These are phyloP conservation scores for Mimas tiliae DNA, from an alignment of 2,888 invertebrate species.

Conservation along the genomic window DNA sequence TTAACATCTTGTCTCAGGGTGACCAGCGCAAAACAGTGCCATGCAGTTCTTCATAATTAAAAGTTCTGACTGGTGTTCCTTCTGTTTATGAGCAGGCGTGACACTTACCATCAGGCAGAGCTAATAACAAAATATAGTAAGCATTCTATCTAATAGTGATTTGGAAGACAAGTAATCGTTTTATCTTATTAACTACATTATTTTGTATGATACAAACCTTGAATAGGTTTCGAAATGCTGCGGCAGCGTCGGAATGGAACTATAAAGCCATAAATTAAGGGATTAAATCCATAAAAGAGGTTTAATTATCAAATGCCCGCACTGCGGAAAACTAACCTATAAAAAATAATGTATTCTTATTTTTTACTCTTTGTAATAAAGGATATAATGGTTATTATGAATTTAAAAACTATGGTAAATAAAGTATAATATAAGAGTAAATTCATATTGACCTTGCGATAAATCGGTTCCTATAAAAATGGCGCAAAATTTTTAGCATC, in stretches of 20 bases:
- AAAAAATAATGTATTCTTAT: constrained; percentile 11
- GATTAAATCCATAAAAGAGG: constrained; percentile 14
- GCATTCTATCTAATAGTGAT: no score
- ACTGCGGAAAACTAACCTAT: constrained; percentile 51
- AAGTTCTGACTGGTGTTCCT: no score
- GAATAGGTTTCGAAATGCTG: constrained; percentile 7
- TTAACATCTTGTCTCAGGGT: no score
- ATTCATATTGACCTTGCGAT: constrained; percentile 16
- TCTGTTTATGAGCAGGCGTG: no score
- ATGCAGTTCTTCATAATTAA: no score
- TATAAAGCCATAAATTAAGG: constrained; percentile 22
- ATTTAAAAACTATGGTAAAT: not conserved
- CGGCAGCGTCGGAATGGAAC: not conserved
- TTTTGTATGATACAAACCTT: not conserved
- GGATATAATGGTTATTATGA: not conserved
- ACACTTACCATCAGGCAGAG: no score
- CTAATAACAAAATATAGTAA: no score
- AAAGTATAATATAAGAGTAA: no score
- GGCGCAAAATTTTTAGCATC: constrained; percentile 16
- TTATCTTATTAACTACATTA: not conserved
- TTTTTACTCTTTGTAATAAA: constrained; percentile 42
- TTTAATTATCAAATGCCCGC: constrained; percentile 46
- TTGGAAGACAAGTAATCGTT: not conserved
- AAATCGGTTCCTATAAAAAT: constrained; percentile 14
- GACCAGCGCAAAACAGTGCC: no score